Evolutionary conservation across 2,888 invertebrate species (phyloP).

Genomic region (Argynnis bischoffii): DNA sequence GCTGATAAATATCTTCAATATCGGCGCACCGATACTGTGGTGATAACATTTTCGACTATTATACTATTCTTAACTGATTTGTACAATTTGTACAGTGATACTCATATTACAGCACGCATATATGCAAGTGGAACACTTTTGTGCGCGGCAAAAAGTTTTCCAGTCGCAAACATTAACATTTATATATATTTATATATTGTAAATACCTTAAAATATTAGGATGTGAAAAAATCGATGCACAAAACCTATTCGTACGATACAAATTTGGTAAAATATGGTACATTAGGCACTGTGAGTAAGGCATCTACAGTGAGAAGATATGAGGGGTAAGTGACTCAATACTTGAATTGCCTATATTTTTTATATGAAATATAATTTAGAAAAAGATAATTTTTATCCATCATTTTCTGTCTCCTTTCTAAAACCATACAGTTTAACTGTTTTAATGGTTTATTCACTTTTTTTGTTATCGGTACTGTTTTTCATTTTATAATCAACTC

Average conservation of each 20-base stretch:
- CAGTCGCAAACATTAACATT: slow-evolving; percentile 33
- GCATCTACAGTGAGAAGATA: slow-evolving; percentile 90
- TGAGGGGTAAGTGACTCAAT: slow-evolving; percentile 30
- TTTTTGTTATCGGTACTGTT: background rate
- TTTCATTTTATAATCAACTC: background rate
- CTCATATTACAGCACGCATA: slow-evolving; percentile 17
- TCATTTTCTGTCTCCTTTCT: background rate
- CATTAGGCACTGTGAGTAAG: slow-evolving; percentile 92
- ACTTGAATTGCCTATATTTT: slow-evolving; percentile 18
- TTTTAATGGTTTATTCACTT: background rate
- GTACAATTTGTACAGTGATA: slow-evolving; percentile 33
- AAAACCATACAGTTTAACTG: slow-evolving; percentile 14
- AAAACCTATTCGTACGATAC: slow-evolving; percentile 70
- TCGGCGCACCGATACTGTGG: slow-evolving; percentile 9
- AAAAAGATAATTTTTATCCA: too few relatives aligned
- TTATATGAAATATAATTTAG: background rate
- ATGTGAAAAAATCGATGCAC: slow-evolving; percentile 70
- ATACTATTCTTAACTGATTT: slow-evolving; percentile 27
- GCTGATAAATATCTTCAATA: slow-evolving; percentile 10
- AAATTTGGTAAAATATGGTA: slow-evolving; percentile 80
- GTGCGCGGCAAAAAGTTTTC: slow-evolving; percentile 24
- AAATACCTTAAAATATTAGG: slow-evolving; percentile 68
- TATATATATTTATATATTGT: slow-evolving; percentile 37
- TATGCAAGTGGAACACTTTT: slow-evolving; percentile 32
- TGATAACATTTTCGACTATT: slow-evolving; percentile 21